phyloP scores from a whole-genome alignment of 2,797 vertebrate genomes.

The Lagorchestes hirsutus region DNA sequence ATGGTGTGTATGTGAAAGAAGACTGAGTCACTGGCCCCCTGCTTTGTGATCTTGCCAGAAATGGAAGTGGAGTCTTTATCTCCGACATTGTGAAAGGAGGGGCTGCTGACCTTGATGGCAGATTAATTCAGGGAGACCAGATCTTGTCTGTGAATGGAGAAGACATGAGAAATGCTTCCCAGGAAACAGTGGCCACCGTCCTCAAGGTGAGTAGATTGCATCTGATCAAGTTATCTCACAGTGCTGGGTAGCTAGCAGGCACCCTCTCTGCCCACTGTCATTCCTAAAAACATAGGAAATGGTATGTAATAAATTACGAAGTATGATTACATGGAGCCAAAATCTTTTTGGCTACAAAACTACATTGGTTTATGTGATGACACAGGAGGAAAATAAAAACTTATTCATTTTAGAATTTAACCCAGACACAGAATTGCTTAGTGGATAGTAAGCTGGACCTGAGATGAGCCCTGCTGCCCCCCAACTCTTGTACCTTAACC shows the following conservation, averaged over 20 bases:
- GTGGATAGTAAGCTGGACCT: neutral
- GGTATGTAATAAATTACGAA: neutral
- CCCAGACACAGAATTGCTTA: neutral
- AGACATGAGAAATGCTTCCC: slow-evolving; percentile 92
- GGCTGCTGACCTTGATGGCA: slow-evolving; percentile 94
- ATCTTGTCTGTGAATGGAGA: slow-evolving; percentile 95
- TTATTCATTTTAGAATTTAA: neutral
- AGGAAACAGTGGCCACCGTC: slow-evolving; percentile 93
- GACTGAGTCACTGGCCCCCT: slow-evolving; percentile 79
- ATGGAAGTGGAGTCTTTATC: slow-evolving; percentile 95
- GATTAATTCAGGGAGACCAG: slow-evolving; percentile 97
- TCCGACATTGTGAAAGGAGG: slow-evolving; percentile 97
- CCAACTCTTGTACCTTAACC: neutral
- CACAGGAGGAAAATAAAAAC: neutral
- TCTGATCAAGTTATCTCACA: neutral
- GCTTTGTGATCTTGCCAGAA: slow-evolving; percentile 87
- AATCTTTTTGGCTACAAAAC: neutral
- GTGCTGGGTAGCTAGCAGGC: neutral
- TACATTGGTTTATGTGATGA: neutral
- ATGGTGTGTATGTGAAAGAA: neutral
- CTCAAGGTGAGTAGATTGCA: slow-evolving; percentile 91
- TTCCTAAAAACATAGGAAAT: neutral
- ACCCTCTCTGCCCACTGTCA: neutral
- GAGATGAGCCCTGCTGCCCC: neutral
- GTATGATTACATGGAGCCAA: neutral